Conservation (phyloP, 2,113 vertebrate genomes). For the Trachemys scripta region DNA sequence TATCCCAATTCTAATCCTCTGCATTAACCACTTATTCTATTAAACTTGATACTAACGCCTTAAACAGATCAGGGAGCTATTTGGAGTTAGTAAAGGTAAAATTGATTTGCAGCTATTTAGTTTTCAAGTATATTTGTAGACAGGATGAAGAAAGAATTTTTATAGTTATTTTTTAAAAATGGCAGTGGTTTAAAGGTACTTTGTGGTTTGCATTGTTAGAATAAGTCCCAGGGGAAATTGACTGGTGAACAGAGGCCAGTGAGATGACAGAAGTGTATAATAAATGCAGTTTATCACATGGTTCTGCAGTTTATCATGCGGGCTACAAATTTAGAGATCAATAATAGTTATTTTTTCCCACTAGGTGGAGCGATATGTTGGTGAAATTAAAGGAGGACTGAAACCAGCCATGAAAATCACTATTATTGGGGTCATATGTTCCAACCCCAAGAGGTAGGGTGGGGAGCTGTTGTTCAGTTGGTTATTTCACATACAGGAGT, state of each 20-base stretch:
- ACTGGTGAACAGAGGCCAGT: not conserved
- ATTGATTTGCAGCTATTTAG: not conserved
- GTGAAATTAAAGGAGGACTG: conserved; percentile 79
- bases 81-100: not conserved
- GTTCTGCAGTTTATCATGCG: not conserved
- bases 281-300: not conserved
- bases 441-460: conserved; percentile 76
- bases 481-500: not conserved
- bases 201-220: not conserved
- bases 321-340: not conserved
- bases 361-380: conserved; percentile 74
- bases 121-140: not conserved
- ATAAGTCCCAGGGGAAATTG: not conserved
- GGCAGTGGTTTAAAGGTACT: not conserved
- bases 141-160: not conserved
- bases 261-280: not conserved
- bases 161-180: not conserved
- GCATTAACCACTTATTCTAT: accelerated
- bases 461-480: not conserved
- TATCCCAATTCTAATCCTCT: not conserved
- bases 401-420: conserved; percentile 80
- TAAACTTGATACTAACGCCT: not conserved
- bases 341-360: not conserved
- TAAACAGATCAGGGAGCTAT: not conserved
- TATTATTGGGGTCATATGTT: conserved; percentile 71